Percentiles rank a stretch among this genome's conserved stretches.
Evolutionary conservation across 2,888 invertebrate species (phyloP).

Genomic region (Octonoba sinensis): DNA sequence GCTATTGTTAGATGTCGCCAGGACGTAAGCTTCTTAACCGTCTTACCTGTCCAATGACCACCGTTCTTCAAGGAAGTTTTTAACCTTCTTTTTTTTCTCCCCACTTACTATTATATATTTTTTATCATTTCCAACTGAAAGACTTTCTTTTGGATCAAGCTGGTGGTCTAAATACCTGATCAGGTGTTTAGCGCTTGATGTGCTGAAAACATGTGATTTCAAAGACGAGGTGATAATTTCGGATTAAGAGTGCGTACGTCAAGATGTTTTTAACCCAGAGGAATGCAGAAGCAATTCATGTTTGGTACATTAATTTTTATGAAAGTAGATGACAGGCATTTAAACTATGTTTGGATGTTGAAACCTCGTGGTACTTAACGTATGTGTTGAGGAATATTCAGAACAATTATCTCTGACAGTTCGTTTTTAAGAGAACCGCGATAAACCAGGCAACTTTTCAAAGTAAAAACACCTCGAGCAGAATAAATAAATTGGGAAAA

Average conservation of each 20-base stretch:
- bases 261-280: constrained; percentile 22
- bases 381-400: too few species aligned
- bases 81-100: not conserved
- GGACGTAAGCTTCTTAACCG: constrained; percentile 45
- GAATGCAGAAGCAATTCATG: constrained; percentile 20
- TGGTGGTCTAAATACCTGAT: constrained; percentile 28
- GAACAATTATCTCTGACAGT: too few species aligned
- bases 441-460: too few species aligned
- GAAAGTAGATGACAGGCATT: too few species aligned
- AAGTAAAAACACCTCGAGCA: too few species aligned
- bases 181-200: constrained; percentile 45
- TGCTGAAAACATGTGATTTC: constrained; percentile 54
- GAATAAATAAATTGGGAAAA: too few species aligned
- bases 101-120: not conserved
- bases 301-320: too few species aligned
- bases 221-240: constrained; percentile 47
- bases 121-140: constrained; percentile 2
- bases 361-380: too few species aligned
- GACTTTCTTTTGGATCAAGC: constrained; percentile 16
- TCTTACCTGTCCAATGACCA: constrained; percentile 26
- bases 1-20: constrained; percentile 39
- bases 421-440: too few species aligned
- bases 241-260: constrained; percentile 52
- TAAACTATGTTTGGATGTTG: too few species aligned
- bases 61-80: constrained; percentile 42